A percentile compares a stretch with the other conserved stretches of the same genome.
These are phyloP conservation scores for Cossypha niveicapilla DNA, from an alignment of 2,797 vertebrate species.

Conservation along the genomic window DNA sequence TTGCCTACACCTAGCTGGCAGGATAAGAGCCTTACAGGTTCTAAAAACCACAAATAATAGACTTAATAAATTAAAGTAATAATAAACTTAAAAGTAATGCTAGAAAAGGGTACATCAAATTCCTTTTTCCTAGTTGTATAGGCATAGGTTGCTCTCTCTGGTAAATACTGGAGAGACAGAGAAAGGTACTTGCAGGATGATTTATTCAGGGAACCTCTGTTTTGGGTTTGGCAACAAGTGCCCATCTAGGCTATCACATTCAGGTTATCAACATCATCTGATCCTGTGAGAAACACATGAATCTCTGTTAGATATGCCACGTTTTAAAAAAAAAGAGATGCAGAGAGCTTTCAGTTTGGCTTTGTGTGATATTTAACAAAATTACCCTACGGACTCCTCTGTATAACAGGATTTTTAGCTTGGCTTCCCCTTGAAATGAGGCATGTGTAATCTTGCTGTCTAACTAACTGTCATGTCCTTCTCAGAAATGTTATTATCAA, in stretches of 20 bases:
- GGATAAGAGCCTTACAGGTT: not conserved
- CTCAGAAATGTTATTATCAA: not conserved
- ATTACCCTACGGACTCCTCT: not conserved
- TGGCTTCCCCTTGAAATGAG: not conserved
- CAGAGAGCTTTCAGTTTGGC: not conserved
- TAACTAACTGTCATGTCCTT: not conserved
- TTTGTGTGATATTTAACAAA: slow-evolving; percentile 2
- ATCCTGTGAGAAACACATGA: not conserved
- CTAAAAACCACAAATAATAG: not conserved
- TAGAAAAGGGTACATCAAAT: not conserved
- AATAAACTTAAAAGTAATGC: not conserved
- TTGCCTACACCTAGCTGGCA: not conserved
- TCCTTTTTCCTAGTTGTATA: not conserved
- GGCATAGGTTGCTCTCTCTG: not conserved
- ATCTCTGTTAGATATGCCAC: not conserved
- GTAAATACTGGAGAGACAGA: not conserved
- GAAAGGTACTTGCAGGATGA: not conserved
- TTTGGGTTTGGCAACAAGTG: not conserved
- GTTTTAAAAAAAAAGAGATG: not conserved
- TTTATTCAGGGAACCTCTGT: not conserved
- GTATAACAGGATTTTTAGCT: slow-evolving; percentile 4
- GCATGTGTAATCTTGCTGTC: not conserved
- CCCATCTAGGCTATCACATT: not conserved
- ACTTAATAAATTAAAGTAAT: not conserved
- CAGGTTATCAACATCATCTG: not conserved